A percentile compares a stretch with the other conserved stretches of the same genome.
These are phyloP conservation scores for Druceiella hillmani DNA, from an alignment of 2,888 invertebrate species.

Conservation along the genomic window DNA sequence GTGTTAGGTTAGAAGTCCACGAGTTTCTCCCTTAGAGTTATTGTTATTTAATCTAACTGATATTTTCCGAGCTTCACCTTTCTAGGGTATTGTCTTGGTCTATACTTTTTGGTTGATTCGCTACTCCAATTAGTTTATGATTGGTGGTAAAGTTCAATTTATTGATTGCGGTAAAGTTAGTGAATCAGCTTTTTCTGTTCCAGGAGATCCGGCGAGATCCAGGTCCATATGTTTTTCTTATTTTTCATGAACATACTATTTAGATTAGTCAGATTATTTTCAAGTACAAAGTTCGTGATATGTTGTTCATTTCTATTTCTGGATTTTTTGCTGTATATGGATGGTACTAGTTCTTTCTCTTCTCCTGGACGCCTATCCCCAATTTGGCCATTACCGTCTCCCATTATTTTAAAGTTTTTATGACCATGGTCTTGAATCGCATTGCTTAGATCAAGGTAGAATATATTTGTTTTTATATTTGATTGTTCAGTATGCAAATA, in stretches of 20 bases:
- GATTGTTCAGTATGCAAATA: conserved; percentile 25
- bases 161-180: no score
- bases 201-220: conserved; percentile 21
- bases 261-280: conserved; percentile 17
- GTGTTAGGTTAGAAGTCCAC: no score
- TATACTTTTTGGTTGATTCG: no score
- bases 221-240: conserved; percentile 21
- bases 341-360: conserved; percentile 18
- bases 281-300: conserved; percentile 14
- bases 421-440: conserved; percentile 17
- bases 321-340: conserved; percentile 13
- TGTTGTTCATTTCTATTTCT: conserved; percentile 24
- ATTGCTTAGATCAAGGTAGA: conserved; percentile 22
- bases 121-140: no score
- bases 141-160: no score
- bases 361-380: conserved; percentile 20
- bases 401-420: conserved; percentile 23
- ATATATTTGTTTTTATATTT: conserved; percentile 14
- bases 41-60: no score
- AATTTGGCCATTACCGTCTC: conserved; percentile 21
- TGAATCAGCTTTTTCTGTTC: conserved; percentile 13
- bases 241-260: conserved; percentile 20
- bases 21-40: no score
- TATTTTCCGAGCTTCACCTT: no score
- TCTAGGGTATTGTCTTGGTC: no score